These are phyloP conservation scores for Pagetopsis macropterus DNA, from an alignment of 2,797 vertebrate genomes.

Conservation along the genomic window DNA sequence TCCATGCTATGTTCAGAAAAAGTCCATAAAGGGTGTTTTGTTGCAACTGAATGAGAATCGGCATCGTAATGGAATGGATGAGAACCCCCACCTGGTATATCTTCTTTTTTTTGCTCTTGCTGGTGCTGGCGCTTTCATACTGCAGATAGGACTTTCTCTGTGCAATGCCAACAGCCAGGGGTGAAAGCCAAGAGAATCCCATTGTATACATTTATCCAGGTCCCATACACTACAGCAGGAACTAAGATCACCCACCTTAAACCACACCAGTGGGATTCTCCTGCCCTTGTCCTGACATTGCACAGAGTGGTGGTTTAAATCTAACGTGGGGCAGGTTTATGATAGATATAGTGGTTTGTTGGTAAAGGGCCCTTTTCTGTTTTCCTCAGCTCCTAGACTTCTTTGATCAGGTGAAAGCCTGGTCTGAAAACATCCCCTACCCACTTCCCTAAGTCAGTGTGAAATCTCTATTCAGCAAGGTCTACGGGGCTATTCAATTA, in stretches of 20 bases:
- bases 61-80: slow-evolving; percentile 74
- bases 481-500: background rate
- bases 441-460: slow-evolving; percentile 35
- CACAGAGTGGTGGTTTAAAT: slow-evolving; percentile 67
- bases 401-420: slow-evolving; percentile 80
- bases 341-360: slow-evolving; percentile 58
- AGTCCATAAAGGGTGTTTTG: slow-evolving; percentile 83
- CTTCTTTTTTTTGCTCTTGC: slow-evolving; percentile 37
- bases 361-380: slow-evolving; percentile 81
- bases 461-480: slow-evolving; percentile 25
- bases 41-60: slow-evolving; percentile 84
- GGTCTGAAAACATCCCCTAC: slow-evolving; percentile 76
- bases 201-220: background rate
- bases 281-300: slow-evolving; percentile 72
- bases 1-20: slow-evolving; percentile 83
- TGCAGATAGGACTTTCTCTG: slow-evolving; percentile 64
- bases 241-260: slow-evolving; percentile 12
- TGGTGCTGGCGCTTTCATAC: slow-evolving; percentile 73
- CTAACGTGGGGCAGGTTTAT: slow-evolving; percentile 53
- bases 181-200: slow-evolving; percentile 13
- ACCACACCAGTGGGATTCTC: slow-evolving; percentile 4
- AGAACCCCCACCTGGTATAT: slow-evolving; percentile 82
- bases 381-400: slow-evolving; percentile 79
- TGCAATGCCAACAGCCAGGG: slow-evolving; percentile 71
- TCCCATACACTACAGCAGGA: slow-evolving; percentile 13